A percentile compares a stretch with the other conserved stretches of the same genome.
phyloP scores from a whole-genome alignment of 1,140 invertebrate genomes.

The Brachionus sp. region DNA sequence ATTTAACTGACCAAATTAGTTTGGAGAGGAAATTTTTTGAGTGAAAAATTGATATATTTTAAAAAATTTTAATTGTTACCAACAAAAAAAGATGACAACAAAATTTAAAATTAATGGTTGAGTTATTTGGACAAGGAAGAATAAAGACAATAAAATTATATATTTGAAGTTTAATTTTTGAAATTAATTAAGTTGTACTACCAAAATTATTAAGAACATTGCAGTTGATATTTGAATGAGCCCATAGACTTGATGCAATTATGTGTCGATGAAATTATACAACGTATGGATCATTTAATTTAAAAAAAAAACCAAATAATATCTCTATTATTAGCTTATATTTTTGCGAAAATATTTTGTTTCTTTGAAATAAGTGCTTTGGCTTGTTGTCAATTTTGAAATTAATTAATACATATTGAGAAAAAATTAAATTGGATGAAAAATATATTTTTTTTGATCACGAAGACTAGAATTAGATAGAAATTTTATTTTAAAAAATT shows the following conservation, averaged over 20 bases:
- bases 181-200: constrained; percentile 26
- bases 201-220: background rate
- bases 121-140: constrained; percentile 14
- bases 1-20: constrained; percentile 6
- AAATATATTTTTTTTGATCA: background rate
- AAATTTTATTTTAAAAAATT: background rate
- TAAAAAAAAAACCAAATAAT: background rate
- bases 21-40: background rate
- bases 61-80: background rate
- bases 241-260: background rate
- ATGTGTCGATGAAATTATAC: background rate
- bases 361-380: background rate
- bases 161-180: background rate
- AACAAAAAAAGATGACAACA: background rate
- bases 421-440: background rate
- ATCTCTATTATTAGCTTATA: background rate
- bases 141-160: constrained; percentile 3
- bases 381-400: background rate
- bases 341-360: background rate
- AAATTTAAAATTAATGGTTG: constrained; percentile 3
- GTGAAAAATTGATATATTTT: background rate
- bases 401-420: background rate
- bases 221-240: background rate
- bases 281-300: constrained; percentile 1
- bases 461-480: background rate